Conservation (phyloP, 30 jellyfish, hydroid and myxozoan genomes). For the Mastigias papua region DNA sequence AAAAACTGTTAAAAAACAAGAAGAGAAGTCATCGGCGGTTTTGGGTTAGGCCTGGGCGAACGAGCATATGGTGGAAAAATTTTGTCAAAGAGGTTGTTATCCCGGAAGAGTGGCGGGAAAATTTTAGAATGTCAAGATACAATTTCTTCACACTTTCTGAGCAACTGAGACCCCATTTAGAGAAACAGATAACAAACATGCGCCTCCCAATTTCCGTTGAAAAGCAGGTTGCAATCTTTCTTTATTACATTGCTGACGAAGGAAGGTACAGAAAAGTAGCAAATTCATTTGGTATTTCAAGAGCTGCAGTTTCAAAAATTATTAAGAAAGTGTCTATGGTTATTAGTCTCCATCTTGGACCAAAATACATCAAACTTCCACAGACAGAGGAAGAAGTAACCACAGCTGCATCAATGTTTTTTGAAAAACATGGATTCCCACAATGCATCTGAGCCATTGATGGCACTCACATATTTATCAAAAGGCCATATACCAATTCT, state of each 20-base stretch:
- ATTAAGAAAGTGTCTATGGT: not conserved
- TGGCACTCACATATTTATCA: conserved; percentile 59
- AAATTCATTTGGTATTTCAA: conserved; percentile 7
- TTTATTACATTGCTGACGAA: conserved; percentile 16
- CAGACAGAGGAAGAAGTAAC: not conserved
- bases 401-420: not conserved
- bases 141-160: not conserved
- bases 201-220: not conserved
- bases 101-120: not conserved
- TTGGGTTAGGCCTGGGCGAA: conserved; percentile 2
- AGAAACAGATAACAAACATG: not conserved
- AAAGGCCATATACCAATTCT: conserved; percentile 17
- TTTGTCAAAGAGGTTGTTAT: not conserved
- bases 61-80: not conserved
- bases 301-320: not conserved
- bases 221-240: conserved; percentile 1
- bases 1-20: not conserved
- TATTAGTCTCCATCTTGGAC: not conserved
- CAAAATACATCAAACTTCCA: not conserved
- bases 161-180: not conserved
- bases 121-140: not conserved
- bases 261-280: conserved; percentile 18
- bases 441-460: conserved; percentile 48
- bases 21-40: not conserved
- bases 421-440: conserved; percentile 46